Evolutionary conservation across 1,140 invertebrate genomes (phyloP).

Genomic region (Zaprionus gabonicus): DNA sequence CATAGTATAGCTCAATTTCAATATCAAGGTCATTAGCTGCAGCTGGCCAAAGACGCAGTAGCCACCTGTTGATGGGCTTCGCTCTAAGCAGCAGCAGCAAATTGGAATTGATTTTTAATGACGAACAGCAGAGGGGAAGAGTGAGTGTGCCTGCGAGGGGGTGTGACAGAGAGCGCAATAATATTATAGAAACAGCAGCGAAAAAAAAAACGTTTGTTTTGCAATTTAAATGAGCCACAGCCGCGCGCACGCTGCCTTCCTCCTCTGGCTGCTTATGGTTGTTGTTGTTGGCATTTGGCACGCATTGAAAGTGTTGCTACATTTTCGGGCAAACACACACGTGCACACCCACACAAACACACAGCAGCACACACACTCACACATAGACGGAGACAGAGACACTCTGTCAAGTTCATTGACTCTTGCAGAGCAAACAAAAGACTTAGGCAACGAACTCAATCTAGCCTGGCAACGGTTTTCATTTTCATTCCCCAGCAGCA

Average conservation of each 20-base stretch:
- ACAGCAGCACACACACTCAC: conserved; percentile 1
- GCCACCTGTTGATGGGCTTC: conserved; percentile 35
- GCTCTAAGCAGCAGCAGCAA: conserved; percentile 10
- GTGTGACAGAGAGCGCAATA: not conserved
- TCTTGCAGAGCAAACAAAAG: conserved; percentile 68
- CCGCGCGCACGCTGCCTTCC: conserved; percentile 1
- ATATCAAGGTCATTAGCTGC: conserved; percentile 79
- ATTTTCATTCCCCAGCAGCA: conserved; percentile 70
- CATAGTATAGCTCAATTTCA: conserved; percentile 66
- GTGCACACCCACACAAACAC: conserved; percentile 3
- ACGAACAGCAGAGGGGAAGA: not conserved
- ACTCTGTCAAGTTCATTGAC: conserved; percentile 62
- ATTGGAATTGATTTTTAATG: conserved; percentile 57
- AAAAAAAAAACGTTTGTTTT: conserved; percentile 29
- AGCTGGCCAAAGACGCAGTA: conserved; percentile 50
- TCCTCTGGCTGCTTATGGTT: conserved; percentile 1
- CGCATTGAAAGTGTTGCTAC: conserved; percentile 38
- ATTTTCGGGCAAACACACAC: conserved; percentile 32
- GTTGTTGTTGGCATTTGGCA: conserved; percentile 46
- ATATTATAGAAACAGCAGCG: conserved; percentile 24
- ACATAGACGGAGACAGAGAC: not conserved
- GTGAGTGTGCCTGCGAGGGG: not conserved
- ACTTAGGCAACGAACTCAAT: conserved; percentile 80
- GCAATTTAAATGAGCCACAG: conserved; percentile 58
- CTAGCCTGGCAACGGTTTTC: conserved; percentile 74